Conservation (phyloP, 2,888 invertebrate species). For the Aspidiotus rigidus region DNA sequence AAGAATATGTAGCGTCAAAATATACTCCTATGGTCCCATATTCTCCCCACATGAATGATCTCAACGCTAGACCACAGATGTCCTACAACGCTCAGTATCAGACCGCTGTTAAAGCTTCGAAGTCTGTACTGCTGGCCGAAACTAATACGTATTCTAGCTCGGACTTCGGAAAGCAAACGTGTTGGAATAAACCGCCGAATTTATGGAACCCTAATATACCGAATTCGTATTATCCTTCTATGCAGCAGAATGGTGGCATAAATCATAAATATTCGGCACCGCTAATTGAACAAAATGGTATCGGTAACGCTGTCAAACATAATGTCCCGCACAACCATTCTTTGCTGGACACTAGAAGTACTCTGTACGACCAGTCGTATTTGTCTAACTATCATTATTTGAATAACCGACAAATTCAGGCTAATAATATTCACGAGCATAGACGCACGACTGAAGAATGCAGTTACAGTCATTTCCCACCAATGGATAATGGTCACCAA, state of each 20-base stretch:
- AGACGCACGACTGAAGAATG: background rate
- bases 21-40: conserved; percentile 13
- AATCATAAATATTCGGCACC: background rate
- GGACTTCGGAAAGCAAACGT: conserved; percentile 21
- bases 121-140: conserved; percentile 6
- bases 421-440: background rate
- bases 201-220: conserved; percentile 22
- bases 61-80: conserved; percentile 10
- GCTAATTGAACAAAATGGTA: background rate
- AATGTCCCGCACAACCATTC: background rate
- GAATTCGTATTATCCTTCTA: conserved; percentile 6
- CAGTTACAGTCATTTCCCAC: background rate
- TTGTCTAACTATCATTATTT: conserved; percentile 19
- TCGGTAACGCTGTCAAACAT: background rate
- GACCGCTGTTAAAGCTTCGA: conserved; percentile 14
- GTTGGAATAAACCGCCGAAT: conserved; percentile 19
- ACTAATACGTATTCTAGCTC: conserved; percentile 17
- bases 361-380: conserved; percentile 14
- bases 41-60: conserved; percentile 14
- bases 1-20: conserved; percentile 3
- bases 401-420: background rate
- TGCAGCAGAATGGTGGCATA: background rate
- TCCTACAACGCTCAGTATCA: conserved; percentile 16
- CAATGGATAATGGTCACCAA: conserved; percentile 23
- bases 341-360: conserved; percentile 17